Evolutionary conservation across 2,888 invertebrate species (phyloP).

Genomic region (Zelleria hepariella): DNA sequence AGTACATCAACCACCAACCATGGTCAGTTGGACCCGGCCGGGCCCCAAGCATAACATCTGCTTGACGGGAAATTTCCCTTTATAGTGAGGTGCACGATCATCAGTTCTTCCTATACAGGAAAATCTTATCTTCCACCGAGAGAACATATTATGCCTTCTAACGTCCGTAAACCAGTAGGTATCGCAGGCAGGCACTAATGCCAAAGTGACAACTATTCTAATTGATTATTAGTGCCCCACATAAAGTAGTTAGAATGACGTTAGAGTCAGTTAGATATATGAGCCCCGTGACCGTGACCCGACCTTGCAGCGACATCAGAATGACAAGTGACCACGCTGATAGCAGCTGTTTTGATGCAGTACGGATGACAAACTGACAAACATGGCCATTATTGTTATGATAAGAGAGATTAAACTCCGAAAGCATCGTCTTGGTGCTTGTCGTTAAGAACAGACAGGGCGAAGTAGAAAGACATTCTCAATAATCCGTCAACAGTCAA

Average conservation of each 20-base stretch:
- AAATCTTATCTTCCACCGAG: too few relatives aligned
- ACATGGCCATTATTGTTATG: not conserved
- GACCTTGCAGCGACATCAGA: not conserved
- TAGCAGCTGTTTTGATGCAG: not conserved
- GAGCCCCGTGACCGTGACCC: not conserved
- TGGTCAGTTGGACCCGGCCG: too few relatives aligned
- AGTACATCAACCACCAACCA: too few relatives aligned
- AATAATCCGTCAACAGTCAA: too few relatives aligned
- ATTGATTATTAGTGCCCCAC: not conserved
- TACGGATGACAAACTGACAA: not conserved
- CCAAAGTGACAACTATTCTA: not conserved
- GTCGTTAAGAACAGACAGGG: too few relatives aligned
- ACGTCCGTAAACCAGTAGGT: not conserved
- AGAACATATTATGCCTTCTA: not conserved
- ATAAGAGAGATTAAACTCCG: not conserved
- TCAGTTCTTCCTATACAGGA: too few relatives aligned
- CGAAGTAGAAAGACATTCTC: too few relatives aligned
- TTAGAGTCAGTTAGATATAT: not conserved
- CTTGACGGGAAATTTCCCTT: too few relatives aligned
- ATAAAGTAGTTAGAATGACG: not conserved
- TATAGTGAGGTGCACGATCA: too few relatives aligned
- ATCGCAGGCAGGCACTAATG: not conserved
- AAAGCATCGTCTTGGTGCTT: not conserved
- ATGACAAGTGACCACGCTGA: not conserved
- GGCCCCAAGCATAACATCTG: too few relatives aligned